These are phyloP conservation scores for Orius laevigatus DNA, from an alignment of 1,140 invertebrate species.

Conservation along the genomic window DNA sequence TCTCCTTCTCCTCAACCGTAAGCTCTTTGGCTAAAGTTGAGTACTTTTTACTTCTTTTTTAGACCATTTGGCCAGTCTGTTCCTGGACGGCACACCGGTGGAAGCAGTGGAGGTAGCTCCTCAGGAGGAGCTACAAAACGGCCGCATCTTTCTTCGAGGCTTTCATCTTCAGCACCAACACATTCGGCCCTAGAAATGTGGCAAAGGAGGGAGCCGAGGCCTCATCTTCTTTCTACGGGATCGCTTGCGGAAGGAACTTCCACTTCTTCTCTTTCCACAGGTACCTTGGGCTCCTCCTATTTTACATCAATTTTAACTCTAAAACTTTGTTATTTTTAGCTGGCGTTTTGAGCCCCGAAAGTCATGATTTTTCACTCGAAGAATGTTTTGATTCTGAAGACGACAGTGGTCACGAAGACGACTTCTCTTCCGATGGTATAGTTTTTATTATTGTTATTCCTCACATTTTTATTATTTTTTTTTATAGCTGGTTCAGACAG, in stretches of 20 bases:
- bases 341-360: slow-evolving; percentile 64
- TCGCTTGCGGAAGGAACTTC: slow-evolving; percentile 70
- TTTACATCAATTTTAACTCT: background rate
- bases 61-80: slow-evolving; percentile 37
- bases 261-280: slow-evolving; percentile 62
- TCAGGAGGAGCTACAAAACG: background rate
- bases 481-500: slow-evolving; percentile 37
- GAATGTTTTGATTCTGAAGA: slow-evolving; percentile 61
- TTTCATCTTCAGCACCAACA: slow-evolving; percentile 71
- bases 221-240: slow-evolving; percentile 70
- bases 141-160: slow-evolving; percentile 32
- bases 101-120: slow-evolving; percentile 23
- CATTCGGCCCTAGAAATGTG: slow-evolving; percentile 66
- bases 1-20: slow-evolving; percentile 36
- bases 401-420: slow-evolving; percentile 73
- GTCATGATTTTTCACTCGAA: slow-evolving; percentile 64
- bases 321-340: slow-evolving; percentile 24
- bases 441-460: slow-evolving; percentile 9
- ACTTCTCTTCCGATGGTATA: slow-evolving; percentile 60
- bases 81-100: slow-evolving; percentile 24
- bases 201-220: slow-evolving; percentile 65
- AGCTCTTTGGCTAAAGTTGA: slow-evolving; percentile 17
- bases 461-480: background rate
- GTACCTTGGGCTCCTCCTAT: background rate
- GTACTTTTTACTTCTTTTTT: background rate